Percentiles rank a stretch among this genome's conserved stretches.
Conservation (phyloP, 2,113 vertebrate genomes). For the Cinclus cinclus region DNA sequence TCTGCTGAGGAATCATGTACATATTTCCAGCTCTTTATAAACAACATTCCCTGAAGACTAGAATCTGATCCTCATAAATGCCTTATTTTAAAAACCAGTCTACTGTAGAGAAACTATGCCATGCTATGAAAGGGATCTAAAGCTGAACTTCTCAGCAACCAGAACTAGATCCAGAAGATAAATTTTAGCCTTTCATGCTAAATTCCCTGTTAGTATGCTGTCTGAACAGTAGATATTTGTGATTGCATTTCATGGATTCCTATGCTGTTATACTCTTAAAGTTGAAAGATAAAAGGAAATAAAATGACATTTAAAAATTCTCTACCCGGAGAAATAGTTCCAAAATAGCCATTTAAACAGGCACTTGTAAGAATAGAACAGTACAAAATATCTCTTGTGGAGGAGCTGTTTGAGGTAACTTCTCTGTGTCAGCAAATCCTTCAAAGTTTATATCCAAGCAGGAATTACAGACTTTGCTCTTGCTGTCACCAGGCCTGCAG, state of each 20-base stretch:
- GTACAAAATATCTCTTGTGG: not conserved
- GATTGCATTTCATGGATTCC: not conserved
- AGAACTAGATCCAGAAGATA: not conserved
- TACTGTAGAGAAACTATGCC: not conserved
- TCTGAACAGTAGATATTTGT: not conserved
- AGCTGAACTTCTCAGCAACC: not conserved
- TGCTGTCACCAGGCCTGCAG: not conserved
- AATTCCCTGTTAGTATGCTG: not conserved
- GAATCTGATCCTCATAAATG: not conserved
- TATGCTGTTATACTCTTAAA: not conserved
- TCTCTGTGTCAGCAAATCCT: not conserved
- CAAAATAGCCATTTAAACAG: not conserved
- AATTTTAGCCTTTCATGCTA: not conserved
- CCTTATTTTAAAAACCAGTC: not conserved
- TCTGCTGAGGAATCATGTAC: not conserved
- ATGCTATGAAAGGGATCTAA: not conserved
- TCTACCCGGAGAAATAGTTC: not conserved
- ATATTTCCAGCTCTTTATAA: not conserved
- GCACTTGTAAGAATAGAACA: not conserved
- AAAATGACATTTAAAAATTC: not conserved
- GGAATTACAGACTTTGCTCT: not conserved
- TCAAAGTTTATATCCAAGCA: not conserved
- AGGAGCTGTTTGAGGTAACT: not conserved
- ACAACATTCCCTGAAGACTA: not conserved
- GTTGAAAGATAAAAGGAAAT: not conserved